Evolutionary conservation across 2,797 vertebrate species (phyloP).

Genomic region (Xenopus petersii): DNA sequence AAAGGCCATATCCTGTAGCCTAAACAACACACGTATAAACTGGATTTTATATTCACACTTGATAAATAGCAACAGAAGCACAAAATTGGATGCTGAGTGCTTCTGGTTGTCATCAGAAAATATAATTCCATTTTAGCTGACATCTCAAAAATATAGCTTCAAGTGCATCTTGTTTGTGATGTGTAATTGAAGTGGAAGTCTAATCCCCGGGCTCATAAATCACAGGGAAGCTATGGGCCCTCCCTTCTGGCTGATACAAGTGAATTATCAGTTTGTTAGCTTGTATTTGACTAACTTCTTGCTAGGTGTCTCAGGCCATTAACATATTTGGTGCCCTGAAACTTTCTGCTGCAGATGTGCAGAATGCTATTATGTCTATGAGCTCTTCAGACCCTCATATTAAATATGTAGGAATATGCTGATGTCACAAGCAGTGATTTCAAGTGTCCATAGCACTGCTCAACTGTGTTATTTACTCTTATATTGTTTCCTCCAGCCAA

Average conservation of each 20-base stretch:
- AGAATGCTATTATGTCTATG: not conserved
- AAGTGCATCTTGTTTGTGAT: constrained; percentile 50
- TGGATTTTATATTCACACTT: constrained; percentile 50
- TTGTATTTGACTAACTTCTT: constrained; percentile 41
- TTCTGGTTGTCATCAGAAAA: constrained; percentile 50
- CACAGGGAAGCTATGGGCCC: constrained; percentile 36
- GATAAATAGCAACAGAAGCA: constrained; percentile 49
- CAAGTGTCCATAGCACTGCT: not conserved
- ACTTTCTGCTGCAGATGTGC: not conserved
- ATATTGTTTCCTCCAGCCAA: not conserved
- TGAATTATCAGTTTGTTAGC: constrained; percentile 47
- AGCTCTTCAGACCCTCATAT: not conserved
- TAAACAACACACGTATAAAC: constrained; percentile 44
- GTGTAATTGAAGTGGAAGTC: constrained; percentile 50
- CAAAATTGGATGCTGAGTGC: constrained; percentile 44
- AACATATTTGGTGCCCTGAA: constrained; percentile 28
- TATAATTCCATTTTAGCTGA: constrained; percentile 51
- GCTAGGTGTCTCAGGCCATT: constrained; percentile 35
- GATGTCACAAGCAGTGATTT: not conserved
- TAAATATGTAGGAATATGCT: too few species aligned
- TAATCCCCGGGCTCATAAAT: constrained; percentile 49
- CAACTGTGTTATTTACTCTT: not conserved
- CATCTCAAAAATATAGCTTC: constrained; percentile 49
- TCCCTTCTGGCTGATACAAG: constrained; percentile 48
- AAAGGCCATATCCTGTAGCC: constrained; percentile 46